Conservation (phyloP, 2,113 vertebrate genomes). For the Daphoenositta chrysoptera region DNA sequence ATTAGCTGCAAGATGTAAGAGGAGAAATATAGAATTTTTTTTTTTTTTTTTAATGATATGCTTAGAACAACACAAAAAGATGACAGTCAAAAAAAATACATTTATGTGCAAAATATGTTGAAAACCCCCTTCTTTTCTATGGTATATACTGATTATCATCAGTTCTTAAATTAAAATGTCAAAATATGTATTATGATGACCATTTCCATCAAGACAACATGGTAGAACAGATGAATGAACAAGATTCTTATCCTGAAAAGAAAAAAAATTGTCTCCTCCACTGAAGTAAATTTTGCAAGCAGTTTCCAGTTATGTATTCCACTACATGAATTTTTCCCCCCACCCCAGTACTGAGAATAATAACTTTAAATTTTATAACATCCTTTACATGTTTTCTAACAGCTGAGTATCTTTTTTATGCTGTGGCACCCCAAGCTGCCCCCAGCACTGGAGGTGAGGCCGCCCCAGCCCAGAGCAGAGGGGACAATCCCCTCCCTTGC, state of each 20-base stretch:
- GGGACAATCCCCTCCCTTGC: neutral
- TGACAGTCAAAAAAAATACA: neutral
- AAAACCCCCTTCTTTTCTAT: neutral
- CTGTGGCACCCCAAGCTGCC: neutral
- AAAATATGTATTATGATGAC: neutral
- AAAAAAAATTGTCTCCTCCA: neutral
- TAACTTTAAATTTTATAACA: neutral
- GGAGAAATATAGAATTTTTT: neutral
- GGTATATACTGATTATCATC: neutral
- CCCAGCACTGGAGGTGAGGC: neutral
- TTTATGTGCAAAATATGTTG: neutral
- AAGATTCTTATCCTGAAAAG: neutral
- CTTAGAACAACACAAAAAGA: neutral
- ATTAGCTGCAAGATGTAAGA: neutral
- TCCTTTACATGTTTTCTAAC: accelerated
- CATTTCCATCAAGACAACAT: neutral
- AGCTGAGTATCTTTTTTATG: accelerated
- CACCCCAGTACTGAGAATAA: neutral
- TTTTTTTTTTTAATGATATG: neutral
- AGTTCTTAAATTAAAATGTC: neutral
- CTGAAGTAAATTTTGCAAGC: neutral
- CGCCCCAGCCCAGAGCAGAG: accelerated
- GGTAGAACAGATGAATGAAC: neutral
- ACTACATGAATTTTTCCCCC: neutral
- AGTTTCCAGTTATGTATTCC: neutral